These are phyloP conservation scores for Antheraea pernyi DNA, from an alignment of 1,140 invertebrate genomes.

Conservation along the genomic window DNA sequence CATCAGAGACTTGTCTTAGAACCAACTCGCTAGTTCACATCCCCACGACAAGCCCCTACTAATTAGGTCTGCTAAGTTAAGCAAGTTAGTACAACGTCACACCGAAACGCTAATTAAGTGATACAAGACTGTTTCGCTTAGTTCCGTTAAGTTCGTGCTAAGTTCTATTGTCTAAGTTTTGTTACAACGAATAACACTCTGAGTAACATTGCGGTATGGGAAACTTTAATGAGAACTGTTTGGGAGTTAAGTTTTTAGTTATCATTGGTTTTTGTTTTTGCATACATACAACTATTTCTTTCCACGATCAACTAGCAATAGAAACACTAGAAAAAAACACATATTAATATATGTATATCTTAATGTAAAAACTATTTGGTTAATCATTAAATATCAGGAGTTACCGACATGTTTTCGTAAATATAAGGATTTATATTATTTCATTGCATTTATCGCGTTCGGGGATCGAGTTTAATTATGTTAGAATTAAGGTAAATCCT, in stretches of 20 bases:
- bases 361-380: too few species aligned
- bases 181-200: background rate
- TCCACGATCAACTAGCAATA: background rate
- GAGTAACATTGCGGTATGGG: background rate
- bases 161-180: conserved; percentile 57
- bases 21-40: background rate
- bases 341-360: too few species aligned
- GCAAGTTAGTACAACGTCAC: conserved; percentile 43
- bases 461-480: too few species aligned
- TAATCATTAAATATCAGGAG: too few species aligned
- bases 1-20: background rate
- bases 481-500: too few species aligned
- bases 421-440: too few species aligned
- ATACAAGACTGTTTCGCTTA: conserved; percentile 36
- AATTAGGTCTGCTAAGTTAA: conserved; percentile 59
- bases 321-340: too few species aligned
- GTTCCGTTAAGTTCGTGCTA: conserved; percentile 43
- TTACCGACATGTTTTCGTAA: too few species aligned
- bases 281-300: conserved; percentile 16
- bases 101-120: conserved; percentile 64
- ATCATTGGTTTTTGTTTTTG: background rate
- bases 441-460: too few species aligned
- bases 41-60: conserved; percentile 33
- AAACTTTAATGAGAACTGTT: background rate
- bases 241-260: background rate